phyloP scores from a whole-genome alignment of 2,113 vertebrate genomes.

The Tympanuchus pallidicinctus region DNA sequence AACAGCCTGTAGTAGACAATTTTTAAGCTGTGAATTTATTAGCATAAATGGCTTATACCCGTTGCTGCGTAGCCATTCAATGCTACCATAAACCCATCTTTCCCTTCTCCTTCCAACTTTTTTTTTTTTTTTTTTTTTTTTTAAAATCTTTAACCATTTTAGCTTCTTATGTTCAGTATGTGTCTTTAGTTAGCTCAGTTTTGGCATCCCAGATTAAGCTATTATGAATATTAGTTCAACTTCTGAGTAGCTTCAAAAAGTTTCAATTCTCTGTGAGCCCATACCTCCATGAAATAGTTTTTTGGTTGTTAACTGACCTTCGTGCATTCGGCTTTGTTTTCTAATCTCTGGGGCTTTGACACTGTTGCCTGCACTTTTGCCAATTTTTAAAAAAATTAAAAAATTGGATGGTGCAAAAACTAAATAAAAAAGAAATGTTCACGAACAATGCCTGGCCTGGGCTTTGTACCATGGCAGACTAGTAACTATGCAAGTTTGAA shows the following conservation, averaged over 20 bases:
- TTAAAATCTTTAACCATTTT: background rate
- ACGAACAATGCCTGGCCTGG: background rate
- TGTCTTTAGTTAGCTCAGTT: background rate
- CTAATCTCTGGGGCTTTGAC: conserved; percentile 43
- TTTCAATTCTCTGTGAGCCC: background rate
- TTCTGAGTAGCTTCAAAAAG: background rate
- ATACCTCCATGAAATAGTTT: background rate
- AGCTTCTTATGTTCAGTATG: background rate
- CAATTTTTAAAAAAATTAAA: conserved; percentile 24
- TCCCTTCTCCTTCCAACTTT: background rate
- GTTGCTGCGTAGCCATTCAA: background rate
- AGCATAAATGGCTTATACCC: background rate
- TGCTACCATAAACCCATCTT: background rate
- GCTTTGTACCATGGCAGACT: background rate
- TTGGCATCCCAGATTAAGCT: background rate
- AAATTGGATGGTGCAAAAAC: background rate
- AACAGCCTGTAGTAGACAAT: background rate
- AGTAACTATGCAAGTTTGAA: background rate
- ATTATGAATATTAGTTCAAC: background rate
- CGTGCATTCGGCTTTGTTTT: conserved; percentile 2
- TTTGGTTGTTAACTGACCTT: conserved; percentile 15
- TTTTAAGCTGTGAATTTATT: background rate
- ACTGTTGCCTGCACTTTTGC: background rate
- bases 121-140: background rate
- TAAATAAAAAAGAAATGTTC: conserved; percentile 19